phyloP scores from a whole-genome alignment of 2,113 vertebrate genomes.

The Poeciliopsis prolifica region DNA sequence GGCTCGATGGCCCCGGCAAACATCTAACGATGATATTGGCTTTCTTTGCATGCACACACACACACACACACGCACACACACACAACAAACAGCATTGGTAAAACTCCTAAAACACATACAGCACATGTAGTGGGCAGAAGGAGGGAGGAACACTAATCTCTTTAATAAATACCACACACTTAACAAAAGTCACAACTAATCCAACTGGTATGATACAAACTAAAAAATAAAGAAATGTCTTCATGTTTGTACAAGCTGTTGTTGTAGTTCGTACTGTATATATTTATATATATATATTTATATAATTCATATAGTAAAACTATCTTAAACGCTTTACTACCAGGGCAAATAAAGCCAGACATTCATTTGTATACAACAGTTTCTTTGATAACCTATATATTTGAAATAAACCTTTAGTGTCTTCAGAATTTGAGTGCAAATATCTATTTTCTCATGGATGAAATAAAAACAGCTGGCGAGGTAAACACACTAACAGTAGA shows the following conservation, averaged over 20 bases:
- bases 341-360: conserved; percentile 94
- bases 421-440: conserved; percentile 81
- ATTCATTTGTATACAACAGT: conserved; percentile 91
- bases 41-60: conserved; percentile 51
- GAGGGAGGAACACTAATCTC: conserved; percentile 87
- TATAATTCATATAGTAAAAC: conserved; percentile 87
- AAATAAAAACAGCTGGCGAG: conserved; percentile 76
- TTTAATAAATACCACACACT: conserved; percentile 93
- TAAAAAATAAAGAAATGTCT: conserved; percentile 92
- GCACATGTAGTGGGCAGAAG: conserved; percentile 81
- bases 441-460: conserved; percentile 76
- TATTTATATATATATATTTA: conserved; percentile 80
- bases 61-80: conserved; percentile 6
- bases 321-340: conserved; percentile 87
- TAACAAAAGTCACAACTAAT: conserved; percentile 89
- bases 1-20: conserved; percentile 73
- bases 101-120: conserved; percentile 72
- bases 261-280: conserved; percentile 79
- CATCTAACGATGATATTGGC: conserved; percentile 77
- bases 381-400: conserved; percentile 79
- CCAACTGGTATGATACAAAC: conserved; percentile 92
- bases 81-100: conserved; percentile 52
- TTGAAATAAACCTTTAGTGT: conserved; percentile 78
- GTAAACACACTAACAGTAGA: conserved; percentile 72
- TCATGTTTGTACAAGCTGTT: conserved; percentile 95